Conservation (phyloP, 2,113 vertebrate genomes). For the Gobio gobio region DNA sequence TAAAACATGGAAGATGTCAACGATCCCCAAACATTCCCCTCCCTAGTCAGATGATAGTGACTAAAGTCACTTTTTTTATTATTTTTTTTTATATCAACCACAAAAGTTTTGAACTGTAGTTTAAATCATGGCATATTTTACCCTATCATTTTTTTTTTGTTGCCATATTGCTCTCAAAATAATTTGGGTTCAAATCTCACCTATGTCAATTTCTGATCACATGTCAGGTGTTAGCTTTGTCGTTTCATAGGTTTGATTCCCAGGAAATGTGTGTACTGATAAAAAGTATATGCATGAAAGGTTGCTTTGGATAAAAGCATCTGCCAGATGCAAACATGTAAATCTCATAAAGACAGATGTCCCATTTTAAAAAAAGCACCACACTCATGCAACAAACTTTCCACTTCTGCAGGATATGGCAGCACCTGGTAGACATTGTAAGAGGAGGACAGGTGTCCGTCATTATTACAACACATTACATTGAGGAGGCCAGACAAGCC, state of each 20-base stretch:
- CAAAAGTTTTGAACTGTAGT: background rate
- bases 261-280: too few relatives aligned
- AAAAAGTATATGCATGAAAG: background rate
- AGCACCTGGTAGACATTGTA: constrained; percentile 81
- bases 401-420: constrained; percentile 70
- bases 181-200: background rate
- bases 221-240: background rate
- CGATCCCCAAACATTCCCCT: too few relatives aligned
- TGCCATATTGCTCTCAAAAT: background rate
- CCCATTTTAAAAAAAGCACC: background rate
- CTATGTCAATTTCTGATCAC: background rate
- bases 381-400: background rate
- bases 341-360: background rate
- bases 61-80: too few relatives aligned
- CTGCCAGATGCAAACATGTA: background rate
- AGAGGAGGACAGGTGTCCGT: constrained; percentile 77
- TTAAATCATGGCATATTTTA: background rate
- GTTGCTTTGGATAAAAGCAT: background rate
- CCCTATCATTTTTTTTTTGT: background rate
- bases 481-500: constrained; percentile 81
- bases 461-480: constrained; percentile 83
- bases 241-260: background rate
- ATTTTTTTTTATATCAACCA: background rate
- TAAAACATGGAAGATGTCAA: too few relatives aligned
- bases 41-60: too few relatives aligned